A percentile compares a stretch with the other conserved stretches of the same genome.
These are phyloP conservation scores for Onthophagus sagittarius DNA, from an alignment of 2,888 invertebrate genomes.

Conservation along the genomic window DNA sequence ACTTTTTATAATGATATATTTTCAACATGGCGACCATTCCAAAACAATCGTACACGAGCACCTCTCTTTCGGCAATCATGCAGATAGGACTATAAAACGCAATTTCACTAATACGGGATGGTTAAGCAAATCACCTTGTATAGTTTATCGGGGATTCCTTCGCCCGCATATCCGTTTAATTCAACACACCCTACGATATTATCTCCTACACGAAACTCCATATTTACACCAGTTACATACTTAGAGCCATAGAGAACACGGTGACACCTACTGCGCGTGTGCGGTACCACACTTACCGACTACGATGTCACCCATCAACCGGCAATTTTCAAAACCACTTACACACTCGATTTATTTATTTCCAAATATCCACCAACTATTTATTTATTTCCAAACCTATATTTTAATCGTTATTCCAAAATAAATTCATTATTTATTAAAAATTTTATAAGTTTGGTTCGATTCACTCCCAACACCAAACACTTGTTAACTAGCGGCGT, in stretches of 20 bases:
- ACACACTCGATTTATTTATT: too few relatives aligned
- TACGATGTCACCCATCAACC: not conserved
- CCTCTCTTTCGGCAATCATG: slow-evolving; percentile 42
- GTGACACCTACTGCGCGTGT: not conserved
- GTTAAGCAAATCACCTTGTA: slow-evolving; percentile 47
- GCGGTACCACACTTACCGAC: not conserved
- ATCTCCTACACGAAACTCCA: slow-evolving; percentile 47
- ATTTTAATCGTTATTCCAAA: too few relatives aligned
- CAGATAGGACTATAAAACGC: slow-evolving; percentile 41
- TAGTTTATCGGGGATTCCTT: slow-evolving; percentile 44
- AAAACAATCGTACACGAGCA: slow-evolving; percentile 44
- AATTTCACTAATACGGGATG: slow-evolving; percentile 44
- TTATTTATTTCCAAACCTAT: too few relatives aligned
- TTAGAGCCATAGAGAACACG: slow-evolving; percentile 2
- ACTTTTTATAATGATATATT: slow-evolving; percentile 39
- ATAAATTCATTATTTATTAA: too few relatives aligned
- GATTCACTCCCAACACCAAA: too few relatives aligned
- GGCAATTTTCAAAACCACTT: too few relatives aligned
- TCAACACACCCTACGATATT: slow-evolving; percentile 45
- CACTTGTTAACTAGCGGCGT: too few relatives aligned
- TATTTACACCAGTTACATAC: slow-evolving; percentile 42
- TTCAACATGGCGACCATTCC: slow-evolving; percentile 48
- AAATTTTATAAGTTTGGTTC: too few relatives aligned
- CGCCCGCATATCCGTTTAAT: slow-evolving; percentile 44
- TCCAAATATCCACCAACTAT: too few relatives aligned